A percentile compares a stretch with the other conserved stretches of the same genome.
phyloP scores from a whole-genome alignment of 2,113 vertebrate species.

The Lanius collurio region DNA sequence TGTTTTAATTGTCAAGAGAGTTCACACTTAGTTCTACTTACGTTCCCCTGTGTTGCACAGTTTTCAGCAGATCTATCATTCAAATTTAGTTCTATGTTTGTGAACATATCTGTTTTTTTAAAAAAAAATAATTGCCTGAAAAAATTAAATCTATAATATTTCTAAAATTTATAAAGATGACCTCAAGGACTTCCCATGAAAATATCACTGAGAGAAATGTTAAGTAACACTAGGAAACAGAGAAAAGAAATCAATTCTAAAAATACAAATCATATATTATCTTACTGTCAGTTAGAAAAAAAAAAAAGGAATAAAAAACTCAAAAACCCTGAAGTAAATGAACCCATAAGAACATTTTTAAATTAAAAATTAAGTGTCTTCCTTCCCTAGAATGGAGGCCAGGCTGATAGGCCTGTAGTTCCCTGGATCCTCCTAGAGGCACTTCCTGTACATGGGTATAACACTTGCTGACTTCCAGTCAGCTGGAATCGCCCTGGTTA shows the following conservation, averaged over 20 bases:
- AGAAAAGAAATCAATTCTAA: background rate
- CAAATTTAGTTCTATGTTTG: background rate
- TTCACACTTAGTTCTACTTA: background rate
- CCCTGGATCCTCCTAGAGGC: background rate
- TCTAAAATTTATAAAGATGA: background rate
- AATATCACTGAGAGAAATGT: background rate
- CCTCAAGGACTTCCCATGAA: background rate
- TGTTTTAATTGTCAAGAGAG: background rate
- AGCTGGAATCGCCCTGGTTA: background rate
- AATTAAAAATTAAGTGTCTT: background rate
- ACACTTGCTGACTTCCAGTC: background rate
- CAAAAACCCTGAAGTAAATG: background rate
- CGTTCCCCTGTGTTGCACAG: background rate
- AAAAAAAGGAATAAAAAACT: background rate
- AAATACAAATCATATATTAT: background rate
- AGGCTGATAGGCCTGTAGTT: background rate
- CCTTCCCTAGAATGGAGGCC: rapidly evolving
- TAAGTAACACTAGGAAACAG: background rate
- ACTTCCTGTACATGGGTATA: background rate
- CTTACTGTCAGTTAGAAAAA: background rate
- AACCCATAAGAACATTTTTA: background rate
- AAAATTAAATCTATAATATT: background rate
- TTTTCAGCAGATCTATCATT: background rate
- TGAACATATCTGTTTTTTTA: background rate
- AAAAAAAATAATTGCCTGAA: background rate